Base-by-base conservation (phyloP, 2,888 invertebrate genomes). In the Pammene fasciana region DNA sequence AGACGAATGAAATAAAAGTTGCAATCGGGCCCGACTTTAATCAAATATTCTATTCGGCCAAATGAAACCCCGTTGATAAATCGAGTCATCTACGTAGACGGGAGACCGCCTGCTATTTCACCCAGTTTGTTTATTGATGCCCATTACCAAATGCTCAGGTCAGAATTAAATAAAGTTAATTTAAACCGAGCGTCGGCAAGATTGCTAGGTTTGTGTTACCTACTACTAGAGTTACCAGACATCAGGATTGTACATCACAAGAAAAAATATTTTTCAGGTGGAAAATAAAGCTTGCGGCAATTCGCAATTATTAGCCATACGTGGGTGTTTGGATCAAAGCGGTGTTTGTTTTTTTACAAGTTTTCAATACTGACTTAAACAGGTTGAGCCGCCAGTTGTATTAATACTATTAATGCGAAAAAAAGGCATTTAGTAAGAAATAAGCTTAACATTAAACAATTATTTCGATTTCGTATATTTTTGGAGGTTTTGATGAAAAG, bases 41-140 rank as follows among this genome's bases (percentile, higher is more conserved):
- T 87, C 82, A 84, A 86, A 81, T 82, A 82, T 82, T 81, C 78
- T 81, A 81, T 84, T 81, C 73, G 74, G 76, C 79, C 82, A 82
- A 84, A 86, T 83, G 81, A 78, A 79, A 72, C 77, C 78, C 80
- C 75, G 81, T 82, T 84, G 87, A 82, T 82, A 84, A 86, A 89
- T 88, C 77, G 85, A 82, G 80, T 82, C 80, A 81, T 83, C 80
- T 82, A 78, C 76, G 78, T 73, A 75, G 74, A 75, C 76, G 75
- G 76, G 75, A 73, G 73, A 67, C 75, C 78, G 74, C 72, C 75
- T 72, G 72, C 74, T 75, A 76, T 74, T 75, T 73, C 73, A 70
- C 75, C 73, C 73, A 75, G 73, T 78, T 83, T 82, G 78, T 82
- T 85, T 82, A 82, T 82, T 75, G 80, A 75, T 74, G 72, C 75